These are phyloP conservation scores for Homarus americanus DNA, from an alignment of 1,140 invertebrate genomes.

Conservation along the genomic window DNA sequence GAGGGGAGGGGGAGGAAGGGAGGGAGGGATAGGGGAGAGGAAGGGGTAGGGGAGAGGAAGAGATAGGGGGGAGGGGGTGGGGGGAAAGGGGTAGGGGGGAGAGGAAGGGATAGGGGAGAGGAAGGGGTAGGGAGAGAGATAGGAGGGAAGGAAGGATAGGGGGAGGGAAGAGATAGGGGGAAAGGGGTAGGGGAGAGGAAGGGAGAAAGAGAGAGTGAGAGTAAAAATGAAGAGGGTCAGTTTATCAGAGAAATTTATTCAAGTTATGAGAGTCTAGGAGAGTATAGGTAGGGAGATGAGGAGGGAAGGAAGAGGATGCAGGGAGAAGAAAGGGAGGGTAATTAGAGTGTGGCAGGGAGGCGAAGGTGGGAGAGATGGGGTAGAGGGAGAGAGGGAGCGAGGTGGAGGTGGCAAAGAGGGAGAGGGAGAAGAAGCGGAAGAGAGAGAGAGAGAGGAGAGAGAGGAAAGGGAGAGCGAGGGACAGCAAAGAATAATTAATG, in stretches of 20 bases:
- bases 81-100: not conserved
- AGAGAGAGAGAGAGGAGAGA: not conserved
- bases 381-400: not conserved
- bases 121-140: too few species aligned
- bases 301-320: not conserved
- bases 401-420: not conserved
- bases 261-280: not conserved
- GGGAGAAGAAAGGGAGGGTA: too few species aligned
- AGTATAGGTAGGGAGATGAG: not conserved
- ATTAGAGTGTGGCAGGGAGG: not conserved
- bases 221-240: not conserved
- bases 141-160: too few species aligned
- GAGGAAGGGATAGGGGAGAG: too few species aligned
- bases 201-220: constrained; percentile 9
- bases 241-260: too few species aligned
- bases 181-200: constrained; percentile 5
- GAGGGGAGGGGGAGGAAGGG: not conserved
- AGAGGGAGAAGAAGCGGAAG: not conserved
- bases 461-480: constrained; percentile 14
- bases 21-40: not conserved
- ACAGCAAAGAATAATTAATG: not conserved
- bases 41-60: not conserved
- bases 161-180: not conserved
- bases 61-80: not conserved
- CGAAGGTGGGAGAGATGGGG: not conserved